Conservation (phyloP, 2,888 invertebrate genomes). For the Hirudinaria manillensis region DNA sequence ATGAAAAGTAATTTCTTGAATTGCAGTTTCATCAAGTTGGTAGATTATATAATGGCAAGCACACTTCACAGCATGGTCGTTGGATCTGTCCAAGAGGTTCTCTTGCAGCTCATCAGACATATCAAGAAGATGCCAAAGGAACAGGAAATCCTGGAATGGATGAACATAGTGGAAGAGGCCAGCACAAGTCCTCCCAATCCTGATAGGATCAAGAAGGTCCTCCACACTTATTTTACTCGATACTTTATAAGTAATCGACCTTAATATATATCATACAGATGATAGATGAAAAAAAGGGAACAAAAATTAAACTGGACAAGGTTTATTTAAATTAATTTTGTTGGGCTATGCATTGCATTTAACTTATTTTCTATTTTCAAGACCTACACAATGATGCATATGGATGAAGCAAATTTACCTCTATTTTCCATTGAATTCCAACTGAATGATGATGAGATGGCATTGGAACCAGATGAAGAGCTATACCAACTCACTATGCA, state of each 20-base stretch:
- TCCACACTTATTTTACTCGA: background rate
- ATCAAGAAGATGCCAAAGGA: slow-evolving; percentile 17
- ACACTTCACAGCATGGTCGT: slow-evolving; percentile 55
- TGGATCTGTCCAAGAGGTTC: slow-evolving; percentile 54
- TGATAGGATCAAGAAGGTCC: slow-evolving; percentile 23
- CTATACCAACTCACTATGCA: slow-evolving; percentile 61
- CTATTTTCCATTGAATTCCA: slow-evolving; percentile 53
- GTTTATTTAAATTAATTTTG: background rate
- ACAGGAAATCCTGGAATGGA: slow-evolving; percentile 10
- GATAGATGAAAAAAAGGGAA: background rate
- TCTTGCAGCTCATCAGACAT: slow-evolving; percentile 45
- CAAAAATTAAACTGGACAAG: background rate
- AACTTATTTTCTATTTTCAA: background rate
- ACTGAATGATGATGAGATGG: slow-evolving; percentile 49
- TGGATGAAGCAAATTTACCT: slow-evolving; percentile 46
- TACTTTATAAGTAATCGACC: background rate
- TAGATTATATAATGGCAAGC: slow-evolving; percentile 55
- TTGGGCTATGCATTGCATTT: background rate
- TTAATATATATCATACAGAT: background rate
- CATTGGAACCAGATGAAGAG: slow-evolving; percentile 61
- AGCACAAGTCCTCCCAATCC: slow-evolving; percentile 20
- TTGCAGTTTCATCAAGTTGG: slow-evolving; percentile 54
- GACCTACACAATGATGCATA: slow-evolving; percentile 35
- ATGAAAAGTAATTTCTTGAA: too few relatives aligned
- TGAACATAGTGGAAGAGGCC: slow-evolving; percentile 20